Conservation (phyloP, 2,797 vertebrate species). For the Botia kubotai region DNA sequence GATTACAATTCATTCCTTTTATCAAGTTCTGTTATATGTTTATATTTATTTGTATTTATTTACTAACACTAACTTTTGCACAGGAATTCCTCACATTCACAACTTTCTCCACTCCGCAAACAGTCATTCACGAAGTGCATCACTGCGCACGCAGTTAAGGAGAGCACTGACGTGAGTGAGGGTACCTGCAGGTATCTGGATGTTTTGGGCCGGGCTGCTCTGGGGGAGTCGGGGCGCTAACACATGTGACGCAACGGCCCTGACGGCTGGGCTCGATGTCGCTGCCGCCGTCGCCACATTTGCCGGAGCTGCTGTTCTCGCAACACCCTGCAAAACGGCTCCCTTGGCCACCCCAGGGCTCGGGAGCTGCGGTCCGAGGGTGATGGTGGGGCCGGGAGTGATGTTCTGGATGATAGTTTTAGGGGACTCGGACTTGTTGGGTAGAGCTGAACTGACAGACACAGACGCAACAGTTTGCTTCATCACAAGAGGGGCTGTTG, state of each 20-base stretch:
- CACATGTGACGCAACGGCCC: slow-evolving; percentile 88
- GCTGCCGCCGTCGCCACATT: slow-evolving; percentile 60
- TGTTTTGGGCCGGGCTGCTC: slow-evolving; percentile 85
- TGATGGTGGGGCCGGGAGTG: slow-evolving; percentile 75
- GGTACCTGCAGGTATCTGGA: slow-evolving; percentile 93
- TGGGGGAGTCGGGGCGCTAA: slow-evolving; percentile 90
- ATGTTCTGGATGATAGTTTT: slow-evolving; percentile 84
- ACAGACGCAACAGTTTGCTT: slow-evolving; percentile 74
- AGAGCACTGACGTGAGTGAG: too few species aligned
- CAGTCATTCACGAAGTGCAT: neutral
- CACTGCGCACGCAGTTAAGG: neutral
- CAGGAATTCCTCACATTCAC: neutral
- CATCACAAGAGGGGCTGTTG: slow-evolving; percentile 72
- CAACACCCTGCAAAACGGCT: slow-evolving; percentile 80
- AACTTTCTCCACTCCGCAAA: neutral
- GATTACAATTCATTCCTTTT: neutral
- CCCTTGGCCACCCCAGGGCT: slow-evolving; percentile 54
- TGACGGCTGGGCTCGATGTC: slow-evolving; percentile 74
- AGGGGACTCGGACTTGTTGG: slow-evolving; percentile 88
- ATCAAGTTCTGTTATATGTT: neutral
- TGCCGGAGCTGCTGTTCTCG: slow-evolving; percentile 80
- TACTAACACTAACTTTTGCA: neutral
- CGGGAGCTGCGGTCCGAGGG: slow-evolving; percentile 68
- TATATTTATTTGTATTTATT: too few species aligned
- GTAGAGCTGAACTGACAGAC: slow-evolving; percentile 69